Percentiles rank a stretch among this genome's conserved stretches.
Evolutionary conservation across 2,888 invertebrate genomes (phyloP).

Genomic region (Panzeria rudis): DNA sequence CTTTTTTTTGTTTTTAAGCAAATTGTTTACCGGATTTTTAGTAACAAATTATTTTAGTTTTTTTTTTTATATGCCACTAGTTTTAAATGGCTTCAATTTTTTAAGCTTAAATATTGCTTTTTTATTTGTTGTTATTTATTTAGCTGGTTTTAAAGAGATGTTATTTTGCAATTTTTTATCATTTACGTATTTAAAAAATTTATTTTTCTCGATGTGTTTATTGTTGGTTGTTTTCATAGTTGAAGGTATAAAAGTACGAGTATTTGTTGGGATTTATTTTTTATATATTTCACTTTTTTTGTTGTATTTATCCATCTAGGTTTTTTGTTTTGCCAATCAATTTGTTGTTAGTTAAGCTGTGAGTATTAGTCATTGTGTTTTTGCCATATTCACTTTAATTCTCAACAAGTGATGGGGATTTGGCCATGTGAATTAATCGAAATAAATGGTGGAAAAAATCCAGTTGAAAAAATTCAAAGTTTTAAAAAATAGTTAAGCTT

Average conservation of each 20-base stretch:
- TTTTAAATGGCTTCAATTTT: conserved; percentile 62
- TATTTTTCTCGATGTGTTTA: conserved; percentile 10
- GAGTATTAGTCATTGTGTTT: conserved; percentile 66
- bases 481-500: conserved; percentile 1
- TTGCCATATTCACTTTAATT: conserved; percentile 36
- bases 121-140: conserved; percentile 18
- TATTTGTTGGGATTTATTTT: conserved; percentile 49
- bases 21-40: conserved; percentile 53
- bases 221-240: conserved; percentile 7
- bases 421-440: conserved; percentile 36
- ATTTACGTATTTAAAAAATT: conserved; percentile 22
- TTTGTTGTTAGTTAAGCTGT: conserved; percentile 63
- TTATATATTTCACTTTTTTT: conserved; percentile 29
- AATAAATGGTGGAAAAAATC: conserved; percentile 22
- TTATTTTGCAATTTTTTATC: conserved; percentile 36
- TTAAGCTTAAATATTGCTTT: conserved; percentile 47
- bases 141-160: conserved; percentile 13
- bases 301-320: not conserved
- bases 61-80: conserved; percentile 12
- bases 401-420: conserved; percentile 46
- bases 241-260: conserved; percentile 27
- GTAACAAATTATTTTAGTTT: conserved; percentile 46
- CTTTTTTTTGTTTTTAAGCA: conserved; percentile 27
- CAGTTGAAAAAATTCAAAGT: not conserved
- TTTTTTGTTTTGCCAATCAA: conserved; percentile 55